These are phyloP conservation scores for Holocentrus rufus DNA, from an alignment of 2,797 vertebrate genomes.

Conservation along the genomic window DNA sequence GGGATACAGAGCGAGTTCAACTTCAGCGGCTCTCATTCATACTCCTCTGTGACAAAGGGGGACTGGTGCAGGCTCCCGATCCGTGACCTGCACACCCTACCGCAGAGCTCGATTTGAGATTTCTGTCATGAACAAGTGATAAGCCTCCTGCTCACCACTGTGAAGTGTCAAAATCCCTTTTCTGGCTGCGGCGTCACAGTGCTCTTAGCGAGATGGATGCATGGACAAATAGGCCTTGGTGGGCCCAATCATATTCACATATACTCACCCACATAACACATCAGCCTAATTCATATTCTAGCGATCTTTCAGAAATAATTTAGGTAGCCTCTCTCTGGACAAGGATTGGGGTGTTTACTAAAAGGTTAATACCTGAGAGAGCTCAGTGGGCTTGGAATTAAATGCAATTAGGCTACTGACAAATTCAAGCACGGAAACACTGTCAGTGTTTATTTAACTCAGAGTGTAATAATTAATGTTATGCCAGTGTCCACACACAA, in stretches of 20 bases:
- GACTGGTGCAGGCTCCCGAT: conserved; percentile 1
- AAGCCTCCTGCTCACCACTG: conserved; percentile 11
- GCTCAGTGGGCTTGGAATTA: not conserved
- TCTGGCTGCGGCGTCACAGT: conserved; percentile 6
- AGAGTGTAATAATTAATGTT: not conserved
- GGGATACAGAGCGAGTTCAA: conserved; percentile 20
- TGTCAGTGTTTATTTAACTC: not conserved
- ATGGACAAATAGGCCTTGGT: not conserved
- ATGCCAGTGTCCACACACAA: not conserved
- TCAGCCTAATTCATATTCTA: conserved; percentile 19
- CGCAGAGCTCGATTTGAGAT: not conserved
- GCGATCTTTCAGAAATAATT: conserved; percentile 4
- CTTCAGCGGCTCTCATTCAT: conserved; percentile 24
- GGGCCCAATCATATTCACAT: conserved; percentile 13
- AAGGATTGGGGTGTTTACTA: not conserved
- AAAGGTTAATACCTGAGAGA: not conserved
- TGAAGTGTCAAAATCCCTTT: conserved; percentile 23
- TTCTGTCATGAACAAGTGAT: conserved; percentile 3
- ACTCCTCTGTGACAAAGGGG: conserved; percentile 15
- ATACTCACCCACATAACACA: not conserved
- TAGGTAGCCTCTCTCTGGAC: not conserved
- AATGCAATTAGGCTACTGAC: not conserved
- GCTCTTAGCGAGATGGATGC: conserved; percentile 14
- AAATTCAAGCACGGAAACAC: not conserved
- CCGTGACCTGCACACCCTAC: not conserved